A percentile compares a stretch with the other conserved stretches of the same genome.
Conservation (phyloP, 2,888 invertebrate species). For the Melanchra persicariae region DNA sequence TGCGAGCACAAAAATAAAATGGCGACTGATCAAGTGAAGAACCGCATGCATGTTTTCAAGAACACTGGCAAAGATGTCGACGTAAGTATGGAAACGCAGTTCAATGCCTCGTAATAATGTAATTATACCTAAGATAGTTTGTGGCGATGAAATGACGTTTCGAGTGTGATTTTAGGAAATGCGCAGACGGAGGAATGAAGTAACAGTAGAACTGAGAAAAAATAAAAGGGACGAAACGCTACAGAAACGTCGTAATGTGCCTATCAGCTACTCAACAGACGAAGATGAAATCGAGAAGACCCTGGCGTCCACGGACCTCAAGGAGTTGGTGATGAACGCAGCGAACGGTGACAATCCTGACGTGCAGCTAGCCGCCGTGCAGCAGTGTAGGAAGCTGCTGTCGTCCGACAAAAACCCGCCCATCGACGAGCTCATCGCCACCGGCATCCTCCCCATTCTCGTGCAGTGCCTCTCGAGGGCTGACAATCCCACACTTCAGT, state of each 20-base stretch:
- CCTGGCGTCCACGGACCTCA: constrained; percentile 93
- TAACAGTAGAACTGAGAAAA: constrained; percentile 98
- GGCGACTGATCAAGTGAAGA: constrained; percentile 95
- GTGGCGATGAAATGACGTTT: constrained; percentile 54
- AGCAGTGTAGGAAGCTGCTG: constrained; percentile 98
- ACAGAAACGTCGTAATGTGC: constrained; percentile 98
- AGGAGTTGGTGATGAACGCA: constrained; percentile 96
- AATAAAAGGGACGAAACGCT: constrained; percentile 99
- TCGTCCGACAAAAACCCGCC: constrained; percentile 99
- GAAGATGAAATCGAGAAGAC: constrained; percentile 94
- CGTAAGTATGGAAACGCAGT: constrained; percentile 92
- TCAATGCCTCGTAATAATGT: constrained; percentile 34
- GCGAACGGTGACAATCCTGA: constrained; percentile 94
- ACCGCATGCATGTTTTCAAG: constrained; percentile 98
- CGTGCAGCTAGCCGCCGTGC: constrained; percentile 97
- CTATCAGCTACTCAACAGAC: constrained; percentile 95
- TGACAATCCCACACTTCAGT: constrained; percentile 97
- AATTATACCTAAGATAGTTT: constrained; percentile 36
- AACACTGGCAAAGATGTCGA: constrained; percentile 99
- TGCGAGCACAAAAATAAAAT: constrained; percentile 91
- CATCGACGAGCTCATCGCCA: constrained; percentile 98
- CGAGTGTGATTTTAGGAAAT: constrained; percentile 93
- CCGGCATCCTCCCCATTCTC: constrained; percentile 98
- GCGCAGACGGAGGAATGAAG: constrained; percentile 98
- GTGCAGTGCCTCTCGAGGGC: constrained; percentile 96